A percentile compares a stretch with the other conserved stretches of the same genome.
Conservation (phyloP, 1,140 invertebrate species). For the Physella acuta region DNA sequence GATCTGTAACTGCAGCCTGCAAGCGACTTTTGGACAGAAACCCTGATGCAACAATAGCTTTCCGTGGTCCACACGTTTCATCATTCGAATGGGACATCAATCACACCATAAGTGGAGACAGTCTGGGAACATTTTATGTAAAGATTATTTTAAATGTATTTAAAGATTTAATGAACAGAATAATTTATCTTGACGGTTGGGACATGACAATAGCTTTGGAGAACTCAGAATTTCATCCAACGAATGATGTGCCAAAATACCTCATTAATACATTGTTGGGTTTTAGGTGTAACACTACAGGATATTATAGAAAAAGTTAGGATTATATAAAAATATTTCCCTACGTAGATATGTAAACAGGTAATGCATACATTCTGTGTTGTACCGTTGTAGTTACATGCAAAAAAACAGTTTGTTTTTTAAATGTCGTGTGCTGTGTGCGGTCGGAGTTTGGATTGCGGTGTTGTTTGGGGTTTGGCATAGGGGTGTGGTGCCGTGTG, state of each 20-base stretch:
- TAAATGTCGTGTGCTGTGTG: no score
- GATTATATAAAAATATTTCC: no score
- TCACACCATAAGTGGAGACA: constrained; percentile 9
- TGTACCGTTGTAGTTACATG: no score
- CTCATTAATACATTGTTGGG: constrained; percentile 7
- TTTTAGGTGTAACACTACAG: constrained; percentile 4
- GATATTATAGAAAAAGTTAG: no score
- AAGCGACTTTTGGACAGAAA: background rate
- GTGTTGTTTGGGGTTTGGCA: no score
- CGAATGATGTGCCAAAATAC: background rate
- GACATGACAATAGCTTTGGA: constrained; percentile 13
- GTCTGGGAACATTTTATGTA: background rate
- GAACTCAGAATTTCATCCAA: background rate
- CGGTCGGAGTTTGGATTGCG: no score
- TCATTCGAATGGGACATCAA: background rate
- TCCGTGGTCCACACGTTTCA: constrained; percentile 14
- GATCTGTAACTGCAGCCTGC: background rate
- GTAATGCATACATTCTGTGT: no score
- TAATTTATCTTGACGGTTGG: constrained; percentile 23
- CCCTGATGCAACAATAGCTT: constrained; percentile 1
- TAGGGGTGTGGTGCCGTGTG: no score
- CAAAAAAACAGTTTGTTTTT: no score
- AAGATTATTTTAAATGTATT: constrained; percentile 7
- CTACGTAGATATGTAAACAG: no score
- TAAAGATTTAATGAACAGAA: constrained; percentile 3